Percentiles rank a stretch among this genome's conserved stretches.
These are phyloP conservation scores for Alethe castanea DNA, from an alignment of 2,113 vertebrate genomes.

Conservation along the genomic window DNA sequence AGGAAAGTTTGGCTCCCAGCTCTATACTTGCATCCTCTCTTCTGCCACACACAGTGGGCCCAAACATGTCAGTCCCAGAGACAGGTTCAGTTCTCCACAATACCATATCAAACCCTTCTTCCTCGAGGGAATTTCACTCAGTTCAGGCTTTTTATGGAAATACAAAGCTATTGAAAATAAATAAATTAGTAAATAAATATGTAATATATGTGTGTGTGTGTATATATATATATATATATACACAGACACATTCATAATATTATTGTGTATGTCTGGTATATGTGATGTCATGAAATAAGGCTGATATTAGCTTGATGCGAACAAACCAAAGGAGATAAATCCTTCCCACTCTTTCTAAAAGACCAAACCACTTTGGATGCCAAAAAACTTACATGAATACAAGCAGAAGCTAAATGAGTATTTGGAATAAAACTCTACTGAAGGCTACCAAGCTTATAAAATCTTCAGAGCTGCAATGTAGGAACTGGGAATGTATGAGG, in stretches of 20 bases:
- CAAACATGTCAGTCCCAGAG: neutral
- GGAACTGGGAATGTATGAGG: neutral
- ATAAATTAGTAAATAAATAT: neutral
- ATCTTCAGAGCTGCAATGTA: neutral
- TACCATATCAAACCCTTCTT: accelerated
- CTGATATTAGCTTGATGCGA: neutral
- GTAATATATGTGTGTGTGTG: no score
- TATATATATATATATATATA: no score
- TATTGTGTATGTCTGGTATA: neutral
- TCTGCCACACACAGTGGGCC: accelerated
- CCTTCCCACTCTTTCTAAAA: neutral
- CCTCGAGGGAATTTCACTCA: neutral
- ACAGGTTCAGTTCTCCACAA: neutral
- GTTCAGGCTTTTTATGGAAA: neutral
- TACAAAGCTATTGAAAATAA: neutral
- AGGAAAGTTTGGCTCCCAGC: neutral
- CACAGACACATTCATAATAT: no score
- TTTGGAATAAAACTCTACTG: neutral
- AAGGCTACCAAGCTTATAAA: neutral
- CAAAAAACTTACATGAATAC: neutral
- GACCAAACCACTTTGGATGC: neutral
- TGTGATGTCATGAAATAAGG: neutral
- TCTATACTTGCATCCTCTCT: neutral
- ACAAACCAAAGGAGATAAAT: neutral
- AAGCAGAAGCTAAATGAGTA: neutral